Evolutionary conservation across 2,797 vertebrate genomes (phyloP), one percentile per base, ranked within the genome.

Genomic region (Pterois miles): DNA sequence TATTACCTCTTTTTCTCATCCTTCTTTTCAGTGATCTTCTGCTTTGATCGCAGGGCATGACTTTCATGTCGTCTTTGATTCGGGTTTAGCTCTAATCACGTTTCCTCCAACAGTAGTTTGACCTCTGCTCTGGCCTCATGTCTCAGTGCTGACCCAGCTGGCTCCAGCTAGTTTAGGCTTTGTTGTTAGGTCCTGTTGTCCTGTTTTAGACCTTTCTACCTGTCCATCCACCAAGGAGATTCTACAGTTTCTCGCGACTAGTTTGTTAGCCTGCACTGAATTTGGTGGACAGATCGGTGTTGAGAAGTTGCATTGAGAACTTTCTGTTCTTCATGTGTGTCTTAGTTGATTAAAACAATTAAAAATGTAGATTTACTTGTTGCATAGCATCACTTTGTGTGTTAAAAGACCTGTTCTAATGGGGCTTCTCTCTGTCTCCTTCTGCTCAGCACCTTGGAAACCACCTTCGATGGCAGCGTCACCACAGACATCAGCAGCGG

Each of bases 391-490:
- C 40, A 43, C 40, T 7, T 43, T 43, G 40, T 29, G 29, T 43
- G 40, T 43, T 43, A 43, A 43, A 43, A 43, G 40, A 43, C 16
- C 16, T 43, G 40, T 43, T 56, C 27, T 27, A n/a, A 23, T 9
- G 1, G 10, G 2, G 16, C 23, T n/a, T 27, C 22, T 58, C 13
- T 22, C 50, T 2, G 38, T 48, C 18, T 18, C 29, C 43, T 18
- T 27, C 43, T 54, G 31, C 40, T 31, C 57, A 99, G 98, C 95
- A 97, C 98, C 0, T 85, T 99, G 94, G 98, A 99, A 91, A 98
- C 98, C 3, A 98, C 98, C 0, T 98, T 99, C 8, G 98, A 99
- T 69, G 94, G 96, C 88, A 96, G 87, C 0, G 94, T 98, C 88
- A 98, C 98, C 59, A 98, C 98, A 0, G 99, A 99, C 63, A 95